phyloP scores from a whole-genome alignment of 2,797 vertebrate genomes.

The Eutrigla gurnardus region DNA sequence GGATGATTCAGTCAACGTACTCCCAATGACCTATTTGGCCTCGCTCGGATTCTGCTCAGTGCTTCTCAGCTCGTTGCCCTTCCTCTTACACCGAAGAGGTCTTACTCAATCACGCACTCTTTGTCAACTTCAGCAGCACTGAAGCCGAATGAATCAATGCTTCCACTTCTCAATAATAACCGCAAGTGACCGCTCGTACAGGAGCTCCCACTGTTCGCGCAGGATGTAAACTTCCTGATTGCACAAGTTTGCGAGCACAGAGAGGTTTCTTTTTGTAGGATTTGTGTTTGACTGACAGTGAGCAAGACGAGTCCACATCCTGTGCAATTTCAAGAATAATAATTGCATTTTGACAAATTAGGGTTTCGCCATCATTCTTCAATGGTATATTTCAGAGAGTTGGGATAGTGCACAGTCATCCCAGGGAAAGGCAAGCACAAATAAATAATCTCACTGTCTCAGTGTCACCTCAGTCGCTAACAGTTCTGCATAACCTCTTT shows the following conservation, averaged over 20 bases:
- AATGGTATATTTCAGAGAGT: conserved; percentile 8
- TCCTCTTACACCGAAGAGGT: conserved; percentile 66
- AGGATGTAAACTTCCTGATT: conserved; percentile 77
- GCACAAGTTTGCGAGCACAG: conserved; percentile 70
- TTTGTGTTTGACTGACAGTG: conserved; percentile 12
- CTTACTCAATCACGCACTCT: conserved; percentile 74
- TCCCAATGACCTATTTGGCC: conserved; percentile 64
- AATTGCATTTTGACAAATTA: not conserved
- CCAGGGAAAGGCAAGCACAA: conserved; percentile 10
- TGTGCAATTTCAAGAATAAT: conserved; percentile 4
- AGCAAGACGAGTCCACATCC: not conserved
- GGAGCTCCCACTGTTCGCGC: conserved; percentile 35
- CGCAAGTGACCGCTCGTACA: conserved; percentile 54
- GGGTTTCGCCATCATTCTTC: not conserved
- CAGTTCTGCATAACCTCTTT: conserved; percentile 13
- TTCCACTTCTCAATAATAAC: conserved; percentile 78
- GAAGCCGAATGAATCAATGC: conserved; percentile 69
- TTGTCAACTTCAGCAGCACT: conserved; percentile 73
- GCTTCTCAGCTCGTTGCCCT: conserved; percentile 59
- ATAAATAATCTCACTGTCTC: conserved; percentile 38
- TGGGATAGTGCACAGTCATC: conserved; percentile 13
- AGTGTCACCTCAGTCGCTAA: conserved; percentile 14
- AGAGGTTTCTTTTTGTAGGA: conserved; percentile 5
- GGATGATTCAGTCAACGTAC: conserved; percentile 73
- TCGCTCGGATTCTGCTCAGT: conserved; percentile 48